Evolutionary conservation across 2,888 invertebrate species (phyloP).

Genomic region (Folsomia candida): DNA sequence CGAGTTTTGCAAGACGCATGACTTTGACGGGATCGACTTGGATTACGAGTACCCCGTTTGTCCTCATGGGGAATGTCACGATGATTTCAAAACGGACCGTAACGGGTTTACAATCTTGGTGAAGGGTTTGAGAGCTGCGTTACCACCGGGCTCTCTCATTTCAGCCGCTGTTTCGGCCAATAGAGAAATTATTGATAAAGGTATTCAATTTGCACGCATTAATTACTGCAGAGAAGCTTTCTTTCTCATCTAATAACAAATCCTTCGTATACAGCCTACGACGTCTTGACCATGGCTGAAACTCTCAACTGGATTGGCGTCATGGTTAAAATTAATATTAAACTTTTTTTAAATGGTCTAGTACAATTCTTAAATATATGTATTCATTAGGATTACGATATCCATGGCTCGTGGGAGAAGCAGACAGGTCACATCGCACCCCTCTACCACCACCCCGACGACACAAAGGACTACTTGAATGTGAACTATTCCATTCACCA

Average conservation of each 20-base stretch:
- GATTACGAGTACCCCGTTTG: slow-evolving; percentile 64
- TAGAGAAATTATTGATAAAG: slow-evolving; percentile 76
- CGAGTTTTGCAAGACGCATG: slow-evolving; percentile 55
- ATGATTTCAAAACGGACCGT: slow-evolving; percentile 77
- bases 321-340: no score
- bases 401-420: slow-evolving; percentile 53
- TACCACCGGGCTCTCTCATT: slow-evolving; percentile 67
- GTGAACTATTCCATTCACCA: slow-evolving; percentile 66
- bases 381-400: slow-evolving; percentile 52
- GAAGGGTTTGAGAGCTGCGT: slow-evolving; percentile 68
- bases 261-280: slow-evolving; percentile 51
- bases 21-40: slow-evolving; percentile 59
- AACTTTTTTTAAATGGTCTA: no score
- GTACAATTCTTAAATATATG: no score
- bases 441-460: slow-evolving; percentile 50
- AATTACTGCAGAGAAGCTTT: no score
- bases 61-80: slow-evolving; percentile 69
- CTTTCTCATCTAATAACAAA: no score
- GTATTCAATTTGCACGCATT: no score
- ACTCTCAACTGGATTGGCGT: slow-evolving; percentile 53
- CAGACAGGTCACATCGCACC: slow-evolving; percentile 54
- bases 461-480: slow-evolving; percentile 51
- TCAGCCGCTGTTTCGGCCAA: slow-evolving; percentile 83
- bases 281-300: slow-evolving; percentile 50
- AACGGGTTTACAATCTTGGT: slow-evolving; percentile 72